Evolutionary conservation across 2,113 vertebrate species (phyloP).

Genomic region (Marcusenius ussheri): DNA sequence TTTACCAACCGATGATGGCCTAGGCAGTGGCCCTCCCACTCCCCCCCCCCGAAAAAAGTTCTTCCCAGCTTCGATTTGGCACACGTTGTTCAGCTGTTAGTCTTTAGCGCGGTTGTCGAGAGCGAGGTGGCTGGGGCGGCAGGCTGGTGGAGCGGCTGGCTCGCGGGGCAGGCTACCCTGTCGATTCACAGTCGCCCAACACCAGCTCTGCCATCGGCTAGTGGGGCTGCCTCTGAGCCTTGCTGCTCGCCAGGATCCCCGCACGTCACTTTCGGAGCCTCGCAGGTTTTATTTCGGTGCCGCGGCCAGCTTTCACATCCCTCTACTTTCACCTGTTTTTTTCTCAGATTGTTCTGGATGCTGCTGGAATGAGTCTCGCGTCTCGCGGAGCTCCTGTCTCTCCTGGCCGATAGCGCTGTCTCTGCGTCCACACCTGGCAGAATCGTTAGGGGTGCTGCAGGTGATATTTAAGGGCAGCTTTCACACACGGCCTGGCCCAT

Average conservation of each 20-base stretch:
- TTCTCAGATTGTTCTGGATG: not conserved
- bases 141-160: not conserved
- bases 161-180: not conserved
- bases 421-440: not conserved
- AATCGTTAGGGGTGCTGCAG: not conserved
- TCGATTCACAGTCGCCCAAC: not conserved
- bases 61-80: constrained; percentile 8
- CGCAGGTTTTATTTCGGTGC: not conserved
- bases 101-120: not conserved
- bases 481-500: not conserved
- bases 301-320: not conserved
- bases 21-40: constrained; percentile 1
- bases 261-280: not conserved
- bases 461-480: not conserved
- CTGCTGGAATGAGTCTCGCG: not conserved
- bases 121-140: not conserved
- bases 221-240: not conserved
- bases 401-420: not conserved
- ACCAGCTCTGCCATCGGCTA: not conserved
- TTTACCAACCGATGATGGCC: constrained; percentile 52
- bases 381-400: not conserved
- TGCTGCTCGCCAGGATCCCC: not conserved
- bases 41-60: not conserved
- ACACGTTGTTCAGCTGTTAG: constrained; percentile 17
- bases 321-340: not conserved